Percentiles rank a stretch among this genome's conserved stretches.
Conservation (phyloP, 2,113 vertebrate species). For the Lota lota region DNA sequence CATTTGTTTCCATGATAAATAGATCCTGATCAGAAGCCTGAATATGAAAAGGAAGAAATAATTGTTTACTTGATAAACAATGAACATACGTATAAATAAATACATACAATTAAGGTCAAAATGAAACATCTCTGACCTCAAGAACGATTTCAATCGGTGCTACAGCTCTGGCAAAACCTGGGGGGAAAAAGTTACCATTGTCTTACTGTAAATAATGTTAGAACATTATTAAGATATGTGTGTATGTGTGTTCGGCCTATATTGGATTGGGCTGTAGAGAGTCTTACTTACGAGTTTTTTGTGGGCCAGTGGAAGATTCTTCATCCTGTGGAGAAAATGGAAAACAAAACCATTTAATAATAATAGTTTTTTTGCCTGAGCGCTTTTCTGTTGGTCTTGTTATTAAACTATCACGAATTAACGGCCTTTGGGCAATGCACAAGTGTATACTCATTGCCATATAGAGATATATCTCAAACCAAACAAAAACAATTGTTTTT, state of each 20-base stretch:
- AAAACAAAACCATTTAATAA: neutral
- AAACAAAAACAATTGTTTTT: too few relatives aligned
- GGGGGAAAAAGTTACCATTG: conserved; percentile 2
- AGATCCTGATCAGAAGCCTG: neutral
- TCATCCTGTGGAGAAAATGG: conserved; percentile 23
- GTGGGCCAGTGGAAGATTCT: neutral
- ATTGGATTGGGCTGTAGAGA: neutral
- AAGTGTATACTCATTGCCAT: too few relatives aligned
- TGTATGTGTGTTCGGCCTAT: neutral
- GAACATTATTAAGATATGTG: conserved; percentile 2
- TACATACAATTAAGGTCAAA: neutral
- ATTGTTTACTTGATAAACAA: neutral
- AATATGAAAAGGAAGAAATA: neutral
- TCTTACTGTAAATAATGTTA: neutral
- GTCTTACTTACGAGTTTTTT: conserved; percentile 39
- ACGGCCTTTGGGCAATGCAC: too few relatives aligned
- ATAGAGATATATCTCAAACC: too few relatives aligned
- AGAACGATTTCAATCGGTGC: neutral
- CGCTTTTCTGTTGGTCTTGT: too few relatives aligned
- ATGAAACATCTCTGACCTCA: conserved; percentile 18
- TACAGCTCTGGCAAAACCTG: conserved; percentile 26
- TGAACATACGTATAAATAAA: neutral
- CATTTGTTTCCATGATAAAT: neutral
- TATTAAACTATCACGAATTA: too few relatives aligned
- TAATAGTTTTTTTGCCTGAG: neutral